Base-by-base conservation (phyloP, 1,140 invertebrate species). In the Glomeris maerens region DNA sequence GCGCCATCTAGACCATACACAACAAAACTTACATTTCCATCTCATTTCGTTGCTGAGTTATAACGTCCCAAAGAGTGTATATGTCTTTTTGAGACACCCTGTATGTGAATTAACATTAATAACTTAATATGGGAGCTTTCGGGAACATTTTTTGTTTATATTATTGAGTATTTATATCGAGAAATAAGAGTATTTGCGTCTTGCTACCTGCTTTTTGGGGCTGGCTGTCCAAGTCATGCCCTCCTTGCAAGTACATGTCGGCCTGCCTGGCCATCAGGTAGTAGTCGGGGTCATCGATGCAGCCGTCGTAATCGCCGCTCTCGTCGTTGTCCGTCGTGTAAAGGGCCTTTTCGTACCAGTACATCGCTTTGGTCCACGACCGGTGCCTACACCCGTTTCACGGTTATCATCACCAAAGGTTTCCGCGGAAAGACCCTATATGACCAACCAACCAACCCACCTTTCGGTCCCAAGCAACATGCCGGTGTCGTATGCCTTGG, bases 401-500 rank as follows among this genome's bases (percentile, higher is more conserved):
- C n/a, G n/a, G n/a, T n/a, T n/a, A n/a, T n/a, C n/a, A n/a, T n/a
- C n/a, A n/a, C n/a, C n/a, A n/a, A n/a, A n/a, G n/a, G n/a, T n/a
- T n/a, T n/a, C n/a, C n/a, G n/a, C n/a, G n/a, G n/a, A n/a, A n/a
- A n/a, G n/a, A n/a, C 17, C 13, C 31, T 14, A 14, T 53, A 25
- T 7, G 14, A 50, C n/a, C n/a, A n/a, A n/a, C n/a, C 31, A 29
- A 14, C 25, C n/a, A n/a, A 27, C 52, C 46, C 54, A 70, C 67
- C 62, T 66, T 31, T 52, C 53, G 25, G 52, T 57, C 25, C 65
- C 66, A 5, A 72, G 62, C 44, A 63, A 62, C 26, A 58, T 36
- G 1, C 73, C 75, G 52, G 66, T 67, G 51, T 76, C 72, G 63
- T 67, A 73, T 3, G 70, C 70, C 52, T 67, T 69, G 26, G 73